Conservation (phyloP, 2,113 vertebrate genomes). For the Hydropotes inermis region DNA sequence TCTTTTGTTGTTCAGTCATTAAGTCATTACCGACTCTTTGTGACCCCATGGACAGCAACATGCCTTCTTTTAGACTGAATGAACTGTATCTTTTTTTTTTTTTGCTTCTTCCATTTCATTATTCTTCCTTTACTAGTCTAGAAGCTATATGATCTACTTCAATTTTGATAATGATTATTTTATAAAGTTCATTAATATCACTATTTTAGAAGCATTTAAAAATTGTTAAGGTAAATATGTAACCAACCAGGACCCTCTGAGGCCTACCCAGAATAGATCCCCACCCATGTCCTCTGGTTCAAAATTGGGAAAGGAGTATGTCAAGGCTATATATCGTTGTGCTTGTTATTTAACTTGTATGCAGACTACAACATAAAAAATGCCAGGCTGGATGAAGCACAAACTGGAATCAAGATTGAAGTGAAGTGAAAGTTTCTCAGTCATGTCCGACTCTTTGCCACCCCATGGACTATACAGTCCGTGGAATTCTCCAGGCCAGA, state of each 20-base stretch:
- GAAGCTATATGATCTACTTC: background rate
- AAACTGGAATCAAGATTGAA: background rate
- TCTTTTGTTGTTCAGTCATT: background rate
- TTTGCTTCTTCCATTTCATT: background rate
- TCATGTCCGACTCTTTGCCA: background rate
- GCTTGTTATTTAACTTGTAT: background rate
- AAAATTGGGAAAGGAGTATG: background rate
- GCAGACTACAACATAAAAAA: background rate
- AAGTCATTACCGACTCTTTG: background rate
- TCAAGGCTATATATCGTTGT: background rate
- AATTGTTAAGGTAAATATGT: background rate
- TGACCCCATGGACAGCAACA: background rate
- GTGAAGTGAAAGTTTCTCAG: background rate
- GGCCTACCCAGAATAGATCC: background rate
- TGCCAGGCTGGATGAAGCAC: background rate
- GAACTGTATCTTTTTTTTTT: background rate
- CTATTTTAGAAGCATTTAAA: background rate
- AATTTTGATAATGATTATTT: background rate
- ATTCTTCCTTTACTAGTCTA: constrained; percentile 33
- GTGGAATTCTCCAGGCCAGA: background rate
- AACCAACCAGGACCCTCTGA: background rate
- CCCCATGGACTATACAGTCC: background rate
- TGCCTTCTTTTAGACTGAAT: background rate
- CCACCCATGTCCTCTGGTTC: background rate
- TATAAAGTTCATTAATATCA: background rate